These are phyloP conservation scores for Pocillopora grandis DNA, from an alignment of 92 coral and sea anemone genomes.

Conservation along the genomic window DNA sequence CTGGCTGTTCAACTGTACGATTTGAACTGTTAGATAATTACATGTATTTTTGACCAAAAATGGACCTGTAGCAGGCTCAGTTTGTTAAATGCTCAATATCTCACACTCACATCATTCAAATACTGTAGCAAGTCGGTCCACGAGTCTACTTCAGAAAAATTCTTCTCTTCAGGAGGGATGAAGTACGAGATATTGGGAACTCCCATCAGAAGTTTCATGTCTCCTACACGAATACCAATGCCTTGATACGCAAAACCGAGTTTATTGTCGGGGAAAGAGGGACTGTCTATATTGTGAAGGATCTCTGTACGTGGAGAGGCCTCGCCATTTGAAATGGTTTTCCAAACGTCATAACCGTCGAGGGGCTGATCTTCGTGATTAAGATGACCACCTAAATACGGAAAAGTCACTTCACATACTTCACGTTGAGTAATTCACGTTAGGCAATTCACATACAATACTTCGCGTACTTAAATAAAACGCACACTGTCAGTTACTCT, in stretches of 20 bases:
- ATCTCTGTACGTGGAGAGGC: slow-evolving; percentile 79
- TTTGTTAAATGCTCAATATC: neutral
- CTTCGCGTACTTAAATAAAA: no score
- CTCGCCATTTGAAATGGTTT: slow-evolving; percentile 65
- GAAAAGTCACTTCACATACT: neutral
- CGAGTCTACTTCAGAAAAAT: neutral
- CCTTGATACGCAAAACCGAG: slow-evolving; percentile 69
- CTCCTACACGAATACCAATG: slow-evolving; percentile 74
- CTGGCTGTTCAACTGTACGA: no score
- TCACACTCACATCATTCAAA: slow-evolving; percentile 17
- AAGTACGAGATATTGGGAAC: slow-evolving; percentile 83
- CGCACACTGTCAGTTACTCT: no score
- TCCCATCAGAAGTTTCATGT: slow-evolving; percentile 78
- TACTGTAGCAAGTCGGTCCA: neutral
- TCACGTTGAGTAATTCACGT: neutral
- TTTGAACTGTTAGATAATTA: no score
- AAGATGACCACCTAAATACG: slow-evolving; percentile 47
- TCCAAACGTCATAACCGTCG: slow-evolving; percentile 77
- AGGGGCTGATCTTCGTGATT: slow-evolving; percentile 43
- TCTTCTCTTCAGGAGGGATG: slow-evolving; percentile 71
- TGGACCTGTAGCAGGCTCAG: no score
- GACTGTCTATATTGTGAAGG: slow-evolving; percentile 74
- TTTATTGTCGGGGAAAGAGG: neutral
- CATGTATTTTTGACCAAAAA: no score
- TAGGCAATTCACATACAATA: no score